Conservation (phyloP, 2,113 vertebrate genomes). For the Barbus barbus region DNA sequence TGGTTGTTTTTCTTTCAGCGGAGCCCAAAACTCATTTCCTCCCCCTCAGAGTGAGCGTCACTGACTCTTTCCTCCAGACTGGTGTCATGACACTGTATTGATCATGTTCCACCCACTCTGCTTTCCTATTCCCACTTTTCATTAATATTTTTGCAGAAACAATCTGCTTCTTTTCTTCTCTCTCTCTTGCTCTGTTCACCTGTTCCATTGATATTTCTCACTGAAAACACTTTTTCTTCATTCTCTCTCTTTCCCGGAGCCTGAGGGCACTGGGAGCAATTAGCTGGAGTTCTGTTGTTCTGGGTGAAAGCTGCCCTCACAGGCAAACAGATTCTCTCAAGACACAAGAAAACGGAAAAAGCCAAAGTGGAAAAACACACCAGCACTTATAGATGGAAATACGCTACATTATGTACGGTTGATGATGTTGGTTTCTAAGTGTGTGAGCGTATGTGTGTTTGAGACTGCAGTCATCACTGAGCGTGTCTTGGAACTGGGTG, state of each 20-base stretch:
- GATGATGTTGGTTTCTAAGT: not conserved
- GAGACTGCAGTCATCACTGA: not conserved
- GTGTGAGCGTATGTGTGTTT: not conserved
- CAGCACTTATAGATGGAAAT: not conserved
- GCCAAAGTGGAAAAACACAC: slow-evolving; percentile 12
- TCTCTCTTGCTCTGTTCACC: slow-evolving; percentile 12
- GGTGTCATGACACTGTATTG: slow-evolving; percentile 40
- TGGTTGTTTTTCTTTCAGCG: slow-evolving; percentile 25
- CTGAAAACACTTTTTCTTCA: not conserved
- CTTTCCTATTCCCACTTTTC: slow-evolving; percentile 31
- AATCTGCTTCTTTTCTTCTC: slow-evolving; percentile 41
- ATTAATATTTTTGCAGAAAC: slow-evolving; percentile 35
- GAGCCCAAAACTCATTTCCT: slow-evolving; percentile 33
- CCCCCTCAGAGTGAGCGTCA: not conserved
- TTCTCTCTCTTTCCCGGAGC: slow-evolving; percentile 7
- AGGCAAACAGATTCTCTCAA: slow-evolving; percentile 15
- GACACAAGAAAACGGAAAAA: not conserved
- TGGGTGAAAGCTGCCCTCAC: not conserved
- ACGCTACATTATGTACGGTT: not conserved
- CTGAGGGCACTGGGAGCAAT: slow-evolving; percentile 40
- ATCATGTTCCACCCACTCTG: slow-evolving; percentile 25
- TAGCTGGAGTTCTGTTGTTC: slow-evolving; percentile 35
- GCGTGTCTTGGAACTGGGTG: not conserved
- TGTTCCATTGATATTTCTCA: slow-evolving; percentile 37
- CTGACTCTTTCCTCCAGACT: slow-evolving; percentile 35